Evolutionary conservation across 2,113 vertebrate genomes (phyloP).

Genomic region (Corythaeola cristata): DNA sequence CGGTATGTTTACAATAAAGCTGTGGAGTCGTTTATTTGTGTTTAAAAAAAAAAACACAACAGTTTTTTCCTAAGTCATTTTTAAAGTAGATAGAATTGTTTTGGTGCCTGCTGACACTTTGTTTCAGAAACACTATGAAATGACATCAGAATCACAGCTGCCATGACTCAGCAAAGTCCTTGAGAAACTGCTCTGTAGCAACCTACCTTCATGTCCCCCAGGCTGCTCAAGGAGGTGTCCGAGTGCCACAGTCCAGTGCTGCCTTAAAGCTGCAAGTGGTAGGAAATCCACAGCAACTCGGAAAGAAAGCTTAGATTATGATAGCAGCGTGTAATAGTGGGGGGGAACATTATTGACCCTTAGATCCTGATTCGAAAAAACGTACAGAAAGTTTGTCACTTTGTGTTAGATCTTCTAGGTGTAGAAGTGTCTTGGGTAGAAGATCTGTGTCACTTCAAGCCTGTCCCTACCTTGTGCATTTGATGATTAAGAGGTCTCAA

Average conservation of each 20-base stretch:
- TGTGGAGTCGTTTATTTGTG: not conserved
- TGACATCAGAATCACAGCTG: not conserved
- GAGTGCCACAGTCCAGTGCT: not conserved
- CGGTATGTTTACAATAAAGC: not conserved
- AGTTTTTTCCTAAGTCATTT: not conserved
- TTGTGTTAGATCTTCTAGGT: not conserved
- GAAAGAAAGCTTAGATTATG: not conserved
- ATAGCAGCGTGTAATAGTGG: not conserved
- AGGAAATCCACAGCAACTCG: not conserved
- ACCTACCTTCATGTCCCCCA: not conserved
- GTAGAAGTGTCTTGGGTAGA: not conserved
- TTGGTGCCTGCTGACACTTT: not conserved
- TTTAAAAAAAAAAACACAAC: not conserved
- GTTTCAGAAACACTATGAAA: not conserved
- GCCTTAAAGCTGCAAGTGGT: not conserved
- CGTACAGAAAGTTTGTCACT: not conserved
- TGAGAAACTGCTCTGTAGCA: not conserved
- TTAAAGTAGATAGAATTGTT: not conserved
- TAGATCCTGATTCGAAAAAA: not conserved
- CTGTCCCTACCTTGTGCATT: accelerated
- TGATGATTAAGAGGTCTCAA: not conserved
- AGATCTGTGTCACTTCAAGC: not conserved
- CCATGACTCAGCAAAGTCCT: not conserved
- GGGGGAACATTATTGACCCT: not conserved
- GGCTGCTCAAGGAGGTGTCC: not conserved